A percentile compares a stretch with the other conserved stretches of the same genome.
phyloP scores from a whole-genome alignment of 2,888 invertebrate genomes.

The Aporophyla nigra region DNA sequence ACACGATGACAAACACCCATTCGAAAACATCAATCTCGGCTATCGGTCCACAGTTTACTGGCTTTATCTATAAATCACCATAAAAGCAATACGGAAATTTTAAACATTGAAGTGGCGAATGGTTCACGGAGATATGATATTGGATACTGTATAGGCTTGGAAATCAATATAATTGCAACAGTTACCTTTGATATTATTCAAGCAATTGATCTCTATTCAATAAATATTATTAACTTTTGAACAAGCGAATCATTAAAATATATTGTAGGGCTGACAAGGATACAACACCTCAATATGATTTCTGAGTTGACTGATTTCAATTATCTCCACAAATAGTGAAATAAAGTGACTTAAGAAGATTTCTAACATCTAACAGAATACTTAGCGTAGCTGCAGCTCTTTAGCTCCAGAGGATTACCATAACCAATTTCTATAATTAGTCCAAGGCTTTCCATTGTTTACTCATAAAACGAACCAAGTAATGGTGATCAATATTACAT shows the following conservation, averaged over 20 bases:
- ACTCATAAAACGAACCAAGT: conserved; percentile 5
- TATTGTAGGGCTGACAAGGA: background rate
- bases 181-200: conserved; percentile 13
- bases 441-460: conserved; percentile 20
- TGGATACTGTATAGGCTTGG: conserved; percentile 41
- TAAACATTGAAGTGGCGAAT: conserved; percentile 36
- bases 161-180: conserved; percentile 39
- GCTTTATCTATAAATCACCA: conserved; percentile 45
- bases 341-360: background rate
- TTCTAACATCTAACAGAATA: conserved; percentile 5
- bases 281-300: background rate
- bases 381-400: conserved; percentile 3
- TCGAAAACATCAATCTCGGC: conserved; percentile 8
- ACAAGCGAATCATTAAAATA: background rate
- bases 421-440: conserved; percentile 21
- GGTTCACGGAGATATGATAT: conserved; percentile 37
- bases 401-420: conserved; percentile 16
- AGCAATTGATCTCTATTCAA: background rate
- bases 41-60: conserved; percentile 34
- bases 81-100: conserved; percentile 53
- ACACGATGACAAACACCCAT: background rate
- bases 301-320: background rate
- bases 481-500: too few relatives aligned
- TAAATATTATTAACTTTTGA: conserved; percentile 6
- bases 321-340: background rate